phyloP scores from a whole-genome alignment of 2,797 vertebrate genomes.

The Hippopotamyrus pictus region DNA sequence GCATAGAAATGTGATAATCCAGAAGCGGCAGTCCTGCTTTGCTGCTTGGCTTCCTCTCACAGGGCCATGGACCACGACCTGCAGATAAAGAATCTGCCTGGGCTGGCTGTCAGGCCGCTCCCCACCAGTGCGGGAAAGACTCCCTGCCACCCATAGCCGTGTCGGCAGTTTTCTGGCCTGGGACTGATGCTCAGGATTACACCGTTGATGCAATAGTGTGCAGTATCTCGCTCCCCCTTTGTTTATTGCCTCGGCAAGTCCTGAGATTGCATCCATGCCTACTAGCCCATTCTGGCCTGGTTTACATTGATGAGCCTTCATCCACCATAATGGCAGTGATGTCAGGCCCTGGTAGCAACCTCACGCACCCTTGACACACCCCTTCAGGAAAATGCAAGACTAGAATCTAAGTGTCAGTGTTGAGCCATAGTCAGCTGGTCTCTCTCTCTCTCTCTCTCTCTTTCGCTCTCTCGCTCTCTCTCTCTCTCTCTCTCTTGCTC shows the following conservation, averaged over 20 bases:
- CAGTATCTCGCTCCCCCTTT: neutral
- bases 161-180: neutral
- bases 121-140: neutral
- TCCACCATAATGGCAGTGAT: neutral
- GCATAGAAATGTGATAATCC: neutral
- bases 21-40: neutral
- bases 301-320: neutral
- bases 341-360: neutral
- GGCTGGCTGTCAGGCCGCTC: neutral
- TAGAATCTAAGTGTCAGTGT: neutral
- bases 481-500: no score
- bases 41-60: neutral
- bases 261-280: neutral
- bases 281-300: neutral
- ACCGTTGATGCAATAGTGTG: neutral
- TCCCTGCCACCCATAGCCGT: neutral
- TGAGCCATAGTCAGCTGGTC: neutral
- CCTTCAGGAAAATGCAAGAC: neutral
- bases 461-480: neutral
- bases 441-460: neutral
- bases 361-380: neutral
- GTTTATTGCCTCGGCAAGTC: neutral
- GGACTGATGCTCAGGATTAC: neutral
- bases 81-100: neutral
- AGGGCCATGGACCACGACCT: neutral